Percentiles rank a stretch among this genome's conserved stretches.
These are phyloP conservation scores for Drosophila prolongata DNA, from an alignment of 2,888 invertebrate genomes.

Conservation along the genomic window DNA sequence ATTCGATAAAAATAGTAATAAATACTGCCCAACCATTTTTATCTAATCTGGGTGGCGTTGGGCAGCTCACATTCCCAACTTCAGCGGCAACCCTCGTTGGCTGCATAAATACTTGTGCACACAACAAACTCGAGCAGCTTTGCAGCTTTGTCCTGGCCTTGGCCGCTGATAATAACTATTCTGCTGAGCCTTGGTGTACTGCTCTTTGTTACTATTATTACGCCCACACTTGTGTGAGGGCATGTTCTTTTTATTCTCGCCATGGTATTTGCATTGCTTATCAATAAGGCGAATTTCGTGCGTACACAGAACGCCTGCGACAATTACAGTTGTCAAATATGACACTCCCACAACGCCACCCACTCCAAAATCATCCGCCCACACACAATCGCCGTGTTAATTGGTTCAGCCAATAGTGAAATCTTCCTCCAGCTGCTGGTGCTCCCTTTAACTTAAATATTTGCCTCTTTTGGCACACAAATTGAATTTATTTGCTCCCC, in stretches of 20 bases:
- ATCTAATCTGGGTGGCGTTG: slow-evolving; percentile 7
- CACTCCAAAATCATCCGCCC: slow-evolving; percentile 19
- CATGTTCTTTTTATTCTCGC: slow-evolving; percentile 19
- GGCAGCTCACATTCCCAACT: slow-evolving; percentile 2
- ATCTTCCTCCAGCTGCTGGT: slow-evolving; percentile 18
- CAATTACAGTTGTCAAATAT: slow-evolving; percentile 79
- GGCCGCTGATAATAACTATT: slow-evolving; percentile 43
- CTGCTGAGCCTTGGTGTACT: slow-evolving; percentile 19
- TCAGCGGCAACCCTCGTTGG: slow-evolving; percentile 21
- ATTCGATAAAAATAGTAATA: slow-evolving; percentile 6
- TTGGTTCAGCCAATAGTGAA: slow-evolving; percentile 20
- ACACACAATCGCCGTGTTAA: slow-evolving; percentile 19
- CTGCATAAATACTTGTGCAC: slow-evolving; percentile 41
- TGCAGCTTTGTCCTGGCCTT: slow-evolving; percentile 55
- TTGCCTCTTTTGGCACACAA: slow-evolving; percentile 36
- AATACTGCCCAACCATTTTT: background rate
- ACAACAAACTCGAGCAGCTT: slow-evolving; percentile 31
- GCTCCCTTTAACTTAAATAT: slow-evolving; percentile 21
- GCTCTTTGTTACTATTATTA: slow-evolving; percentile 35
- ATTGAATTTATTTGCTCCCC: slow-evolving; percentile 46
- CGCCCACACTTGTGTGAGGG: slow-evolving; percentile 1
- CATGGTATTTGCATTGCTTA: slow-evolving; percentile 51
- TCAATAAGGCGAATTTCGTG: slow-evolving; percentile 59
- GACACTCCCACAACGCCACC: slow-evolving; percentile 37
- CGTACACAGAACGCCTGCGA: slow-evolving; percentile 49